phyloP scores from a whole-genome alignment of 2,113 vertebrate genomes.

The Centrocercus urophasianus region DNA sequence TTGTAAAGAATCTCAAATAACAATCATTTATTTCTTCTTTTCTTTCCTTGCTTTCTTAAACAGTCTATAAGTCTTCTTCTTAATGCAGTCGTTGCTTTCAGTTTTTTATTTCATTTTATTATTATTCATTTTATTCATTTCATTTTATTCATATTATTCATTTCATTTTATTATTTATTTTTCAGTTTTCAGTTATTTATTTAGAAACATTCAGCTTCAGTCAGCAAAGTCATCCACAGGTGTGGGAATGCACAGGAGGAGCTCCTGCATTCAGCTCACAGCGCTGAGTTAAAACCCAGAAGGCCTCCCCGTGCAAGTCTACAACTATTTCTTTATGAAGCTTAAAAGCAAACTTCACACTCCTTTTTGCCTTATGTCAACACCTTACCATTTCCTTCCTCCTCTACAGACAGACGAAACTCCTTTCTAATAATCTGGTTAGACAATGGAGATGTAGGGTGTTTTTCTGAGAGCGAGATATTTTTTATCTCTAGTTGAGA shows the following conservation, averaged over 20 bases:
- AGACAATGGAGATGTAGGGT: not conserved
- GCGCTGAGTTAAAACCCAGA: not conserved
- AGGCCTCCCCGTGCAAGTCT: not conserved
- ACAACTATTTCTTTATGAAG: not conserved
- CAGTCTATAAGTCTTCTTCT: not conserved
- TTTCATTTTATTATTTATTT: too few relatives aligned
- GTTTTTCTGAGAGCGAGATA: not conserved
- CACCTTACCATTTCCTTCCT: not conserved
- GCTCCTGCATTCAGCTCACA: not conserved
- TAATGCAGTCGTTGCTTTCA: not conserved
- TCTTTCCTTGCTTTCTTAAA: not conserved
- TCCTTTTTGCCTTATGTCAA: not conserved
- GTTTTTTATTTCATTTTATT: not conserved
- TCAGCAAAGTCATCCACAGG: not conserved
- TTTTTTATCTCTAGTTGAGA: not conserved
- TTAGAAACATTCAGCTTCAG: not conserved
- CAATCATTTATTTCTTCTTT: not conserved
- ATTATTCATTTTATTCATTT: too few relatives aligned
- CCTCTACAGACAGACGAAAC: not conserved
- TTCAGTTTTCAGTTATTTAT: not conserved
- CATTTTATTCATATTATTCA: too few relatives aligned
- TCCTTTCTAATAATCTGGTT: not conserved
- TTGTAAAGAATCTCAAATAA: not conserved
- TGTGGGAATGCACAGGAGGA: not conserved
- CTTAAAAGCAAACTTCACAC: not conserved